Base-by-base conservation (phyloP, 2,797 vertebrate species). In the Acrossocheilus wenchowensis region DNA sequence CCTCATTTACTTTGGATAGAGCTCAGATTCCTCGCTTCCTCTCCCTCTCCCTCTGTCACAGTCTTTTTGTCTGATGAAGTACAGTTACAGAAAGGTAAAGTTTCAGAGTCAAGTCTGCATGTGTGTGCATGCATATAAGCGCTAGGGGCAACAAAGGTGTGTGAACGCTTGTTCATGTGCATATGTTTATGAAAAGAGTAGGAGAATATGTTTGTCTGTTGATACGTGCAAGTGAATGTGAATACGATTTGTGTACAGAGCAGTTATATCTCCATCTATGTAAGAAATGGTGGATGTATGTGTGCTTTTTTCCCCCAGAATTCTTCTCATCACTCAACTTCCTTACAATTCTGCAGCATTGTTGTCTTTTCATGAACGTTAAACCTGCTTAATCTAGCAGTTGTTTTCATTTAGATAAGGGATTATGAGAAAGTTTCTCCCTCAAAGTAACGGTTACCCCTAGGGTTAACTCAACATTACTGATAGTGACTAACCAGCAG, bases 331-430 rank as follows among this genome's bases (percentile, higher is more conserved):
- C 71, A 43, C 3, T 39, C 78, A 34, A 45, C 78, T 41, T 52
- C 54, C 41, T 64, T 86, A 64, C 85, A 89, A 87, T 88, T 89
- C 89, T 68, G 83, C 11, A 85, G 90, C 84, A 62, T 91, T 95
- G 93, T 95, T 95, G 94, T 94, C 93, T 95, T 95, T 95, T 95
- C 94, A 94, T 95, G 92, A 94, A 91, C 72, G 88, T 62, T 79
- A 93, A 92, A 94, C 88, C 92, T 87, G 78, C 54, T 88, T 94
- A 93, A 95, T 94, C 93, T 91, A 26, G 87, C 14, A 1, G 89
- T 91, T 92, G 90, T 39, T 89, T 94, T 94, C 94, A 94, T 93
- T 94, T 94, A 90, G 90, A 92, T 86, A 90, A 90, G 91, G 90
- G 92, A 92, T 94, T 92, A 90, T 77, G 83, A 52, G 89, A 87